These are phyloP conservation scores for Nipponacmea schrenckii DNA, from an alignment of 2,888 invertebrate species.

Conservation along the genomic window DNA sequence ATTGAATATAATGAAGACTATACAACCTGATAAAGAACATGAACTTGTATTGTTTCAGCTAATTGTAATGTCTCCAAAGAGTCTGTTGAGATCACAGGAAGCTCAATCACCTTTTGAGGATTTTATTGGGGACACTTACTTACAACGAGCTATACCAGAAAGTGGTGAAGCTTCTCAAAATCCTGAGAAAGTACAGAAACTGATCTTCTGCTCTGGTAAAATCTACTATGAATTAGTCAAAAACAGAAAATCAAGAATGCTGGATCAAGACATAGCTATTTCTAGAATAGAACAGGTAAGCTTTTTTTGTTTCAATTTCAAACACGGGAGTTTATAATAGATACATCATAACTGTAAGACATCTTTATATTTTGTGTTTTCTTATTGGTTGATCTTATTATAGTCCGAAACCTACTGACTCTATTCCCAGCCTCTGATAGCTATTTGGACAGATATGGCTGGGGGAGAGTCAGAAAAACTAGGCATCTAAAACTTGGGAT, in stretches of 20 bases:
- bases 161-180: conserved; percentile 76
- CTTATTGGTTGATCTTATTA: too few relatives aligned
- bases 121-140: conserved; percentile 74
- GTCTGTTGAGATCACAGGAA: conserved; percentile 93
- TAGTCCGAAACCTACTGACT: too few relatives aligned
- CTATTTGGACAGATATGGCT: too few relatives aligned
- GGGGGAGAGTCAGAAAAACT: too few relatives aligned
- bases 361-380: too few relatives aligned
- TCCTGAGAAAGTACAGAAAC: conserved; percentile 78
- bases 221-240: conserved; percentile 90
- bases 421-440: too few relatives aligned
- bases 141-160: conserved; percentile 82
- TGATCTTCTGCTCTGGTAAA: conserved; percentile 91
- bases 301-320: too few relatives aligned
- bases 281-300: conserved; percentile 86
- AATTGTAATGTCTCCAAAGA: conserved; percentile 97
- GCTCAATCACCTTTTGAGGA: conserved; percentile 93
- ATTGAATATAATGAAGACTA: too few relatives aligned
- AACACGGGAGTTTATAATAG: too few relatives aligned
- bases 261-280: conserved; percentile 83
- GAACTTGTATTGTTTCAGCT: conserved; percentile 69
- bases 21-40: too few relatives aligned
- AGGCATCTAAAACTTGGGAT: too few relatives aligned
- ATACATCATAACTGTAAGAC: too few relatives aligned
- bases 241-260: conserved; percentile 77